Percentiles rank a stretch among this genome's conserved stretches.
These are phyloP conservation scores for Melanotaenia parkinsoni DNA, from an alignment of 2,797 vertebrate genomes.

Conservation along the genomic window DNA sequence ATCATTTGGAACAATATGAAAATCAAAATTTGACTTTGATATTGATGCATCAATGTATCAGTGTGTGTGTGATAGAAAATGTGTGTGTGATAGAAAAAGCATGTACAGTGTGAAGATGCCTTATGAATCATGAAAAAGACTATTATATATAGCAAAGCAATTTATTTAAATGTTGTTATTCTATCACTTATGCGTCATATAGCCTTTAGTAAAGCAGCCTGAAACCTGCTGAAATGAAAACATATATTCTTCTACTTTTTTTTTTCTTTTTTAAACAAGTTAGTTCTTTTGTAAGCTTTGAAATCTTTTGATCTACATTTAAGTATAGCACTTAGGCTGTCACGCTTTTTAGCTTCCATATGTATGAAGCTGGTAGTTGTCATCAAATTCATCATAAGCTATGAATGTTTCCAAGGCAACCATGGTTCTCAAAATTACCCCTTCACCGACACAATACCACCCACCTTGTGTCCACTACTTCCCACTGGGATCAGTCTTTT, in stretches of 20 bases:
- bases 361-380: background rate
- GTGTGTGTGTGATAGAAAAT: too few relatives aligned
- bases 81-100: too few relatives aligned
- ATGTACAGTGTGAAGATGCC: background rate
- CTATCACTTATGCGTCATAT: background rate
- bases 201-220: background rate
- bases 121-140: background rate
- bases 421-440: constrained; percentile 21
- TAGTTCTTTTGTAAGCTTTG: background rate
- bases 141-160: too few relatives aligned
- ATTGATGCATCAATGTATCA: too few relatives aligned
- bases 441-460: constrained; percentile 1
- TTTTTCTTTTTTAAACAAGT: background rate
- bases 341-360: background rate
- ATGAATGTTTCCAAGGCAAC: constrained; percentile 37
- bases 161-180: background rate
- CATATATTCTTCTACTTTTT: background rate
- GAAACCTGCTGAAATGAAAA: constrained; percentile 11
- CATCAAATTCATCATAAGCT: constrained; percentile 11
- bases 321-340: constrained; percentile 3
- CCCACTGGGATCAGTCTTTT: constrained; percentile 23
- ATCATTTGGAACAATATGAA: too few relatives aligned
- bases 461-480: constrained; percentile 5
- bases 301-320: constrained; percentile 8
- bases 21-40: too few relatives aligned